phyloP scores from a whole-genome alignment of 2,113 vertebrate species.

The Ammospiza caudacuta region DNA sequence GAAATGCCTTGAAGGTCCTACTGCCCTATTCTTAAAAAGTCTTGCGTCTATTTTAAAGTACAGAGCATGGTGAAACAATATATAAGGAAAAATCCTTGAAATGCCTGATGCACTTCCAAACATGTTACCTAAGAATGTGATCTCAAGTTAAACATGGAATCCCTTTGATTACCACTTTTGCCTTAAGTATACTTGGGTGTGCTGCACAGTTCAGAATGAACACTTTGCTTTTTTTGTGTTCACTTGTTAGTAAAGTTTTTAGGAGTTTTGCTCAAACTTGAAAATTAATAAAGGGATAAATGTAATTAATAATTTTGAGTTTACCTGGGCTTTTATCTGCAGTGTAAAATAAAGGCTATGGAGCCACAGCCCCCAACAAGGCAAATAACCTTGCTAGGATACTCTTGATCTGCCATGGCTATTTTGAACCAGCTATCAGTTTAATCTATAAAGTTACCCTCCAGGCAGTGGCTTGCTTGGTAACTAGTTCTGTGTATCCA shows the following conservation, averaged over 20 bases:
- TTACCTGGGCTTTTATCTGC: neutral
- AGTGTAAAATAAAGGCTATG: neutral
- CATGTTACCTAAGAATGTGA: neutral
- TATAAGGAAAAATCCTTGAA: neutral
- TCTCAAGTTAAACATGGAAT: neutral
- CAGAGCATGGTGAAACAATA: neutral
- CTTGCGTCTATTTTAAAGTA: neutral
- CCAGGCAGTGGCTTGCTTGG: neutral
- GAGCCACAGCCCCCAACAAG: rapidly evolving
- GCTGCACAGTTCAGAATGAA: neutral
- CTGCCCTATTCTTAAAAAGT: neutral
- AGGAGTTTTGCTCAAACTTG: neutral
- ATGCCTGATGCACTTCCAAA: neutral
- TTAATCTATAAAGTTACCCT: neutral
- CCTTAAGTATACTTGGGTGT: neutral
- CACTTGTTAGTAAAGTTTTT: neutral
- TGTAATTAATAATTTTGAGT: neutral
- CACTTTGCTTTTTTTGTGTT: neutral
- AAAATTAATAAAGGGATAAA: neutral
- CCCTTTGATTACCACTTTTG: neutral
- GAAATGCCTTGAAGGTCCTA: neutral
- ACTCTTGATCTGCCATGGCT: neutral
- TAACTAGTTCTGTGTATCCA: neutral
- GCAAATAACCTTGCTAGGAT: neutral
- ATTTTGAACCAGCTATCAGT: neutral